Evolutionary conservation across 2,113 vertebrate genomes (phyloP), one percentile per base, ranked within the genome.

Genomic region (Calonectris borealis): DNA sequence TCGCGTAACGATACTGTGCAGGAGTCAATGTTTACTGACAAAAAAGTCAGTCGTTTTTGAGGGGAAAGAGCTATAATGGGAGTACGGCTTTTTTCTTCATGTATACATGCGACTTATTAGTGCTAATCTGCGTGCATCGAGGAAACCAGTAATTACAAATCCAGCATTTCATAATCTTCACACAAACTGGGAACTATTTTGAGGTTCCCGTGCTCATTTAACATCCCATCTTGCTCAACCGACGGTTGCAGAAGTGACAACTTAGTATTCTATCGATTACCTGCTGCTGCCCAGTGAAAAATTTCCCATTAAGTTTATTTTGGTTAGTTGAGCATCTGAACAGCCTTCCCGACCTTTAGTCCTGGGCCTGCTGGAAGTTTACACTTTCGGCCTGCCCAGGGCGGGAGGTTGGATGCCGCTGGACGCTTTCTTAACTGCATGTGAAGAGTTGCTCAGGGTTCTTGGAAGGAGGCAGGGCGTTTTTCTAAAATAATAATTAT

Each of bases 141-240:
- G 71, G 81, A 78, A 89, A 94, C 44, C 55, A 38, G 36, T 82
- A 72, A 91, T 85, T 93, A 71, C 69, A 62, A 77, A 69, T 68
- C 81, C 90, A 78, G 91, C 79, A 5, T 38, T 93, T 81, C 52
- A 64, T 54, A 65, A 80, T 90, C 73, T 19, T 80, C 69, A 83
- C 38, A 52, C 62, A 91, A 94, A 68, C 92, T 58, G 64, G 65
- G 71, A 89, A n/a, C 54, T 18, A 24, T 78, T 78, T 48, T 49
- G 65, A 86, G 88, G 76, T 89, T 88, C 52, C 94, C 31, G 2
- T 14, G 44, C 85, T 65, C 66, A 32, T 62, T 94, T 77, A 72
- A 52, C 66, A 73, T 57, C n/a, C 92, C 55, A 55, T 42, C 75
- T 78, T 49, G 20, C 88, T 86, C 82, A 68, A n/a, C 54, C 78